These are phyloP conservation scores for Xestia sexstrigata DNA, from an alignment of 2,888 invertebrate genomes.

Conservation along the genomic window DNA sequence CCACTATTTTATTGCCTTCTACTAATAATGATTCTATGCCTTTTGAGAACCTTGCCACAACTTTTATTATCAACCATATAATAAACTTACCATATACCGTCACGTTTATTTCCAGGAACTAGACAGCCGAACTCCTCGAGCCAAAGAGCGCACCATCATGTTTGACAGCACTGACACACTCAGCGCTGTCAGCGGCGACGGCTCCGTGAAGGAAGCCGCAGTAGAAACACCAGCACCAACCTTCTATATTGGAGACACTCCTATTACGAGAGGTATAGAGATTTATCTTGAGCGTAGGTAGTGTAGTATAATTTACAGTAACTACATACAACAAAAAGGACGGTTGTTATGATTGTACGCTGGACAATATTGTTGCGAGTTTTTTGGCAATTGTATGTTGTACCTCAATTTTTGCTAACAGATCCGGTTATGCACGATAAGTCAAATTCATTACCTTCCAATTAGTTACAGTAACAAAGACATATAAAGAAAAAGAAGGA, in stretches of 20 bases:
- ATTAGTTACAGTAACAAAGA: not conserved
- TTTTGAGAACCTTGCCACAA: not conserved
- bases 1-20: not conserved
- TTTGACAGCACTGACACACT: conserved; percentile 89
- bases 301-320: not conserved
- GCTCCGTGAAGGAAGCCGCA: conserved; percentile 83
- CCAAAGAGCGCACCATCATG: conserved; percentile 88
- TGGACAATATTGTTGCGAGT: not conserved
- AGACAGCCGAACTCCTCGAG: conserved; percentile 83
- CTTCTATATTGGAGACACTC: conserved; percentile 89
- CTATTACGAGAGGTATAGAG: conserved; percentile 82
- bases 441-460: not conserved
- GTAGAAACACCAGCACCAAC: conserved; percentile 86
- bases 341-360: not conserved
- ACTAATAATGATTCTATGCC: not conserved
- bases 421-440: not conserved
- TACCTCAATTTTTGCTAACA: not conserved
- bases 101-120: conserved; percentile 77
- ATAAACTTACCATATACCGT: not conserved
- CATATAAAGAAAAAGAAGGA: too few species aligned
- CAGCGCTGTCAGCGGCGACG: conserved; percentile 87
- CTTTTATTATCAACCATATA: not conserved
- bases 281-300: not conserved
- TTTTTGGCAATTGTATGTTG: not conserved
- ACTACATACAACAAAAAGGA: not conserved